Evolutionary conservation across 2,888 invertebrate species (phyloP), one percentile per base, ranked within the genome.

Genomic region (Gastrophysa polygoni): DNA sequence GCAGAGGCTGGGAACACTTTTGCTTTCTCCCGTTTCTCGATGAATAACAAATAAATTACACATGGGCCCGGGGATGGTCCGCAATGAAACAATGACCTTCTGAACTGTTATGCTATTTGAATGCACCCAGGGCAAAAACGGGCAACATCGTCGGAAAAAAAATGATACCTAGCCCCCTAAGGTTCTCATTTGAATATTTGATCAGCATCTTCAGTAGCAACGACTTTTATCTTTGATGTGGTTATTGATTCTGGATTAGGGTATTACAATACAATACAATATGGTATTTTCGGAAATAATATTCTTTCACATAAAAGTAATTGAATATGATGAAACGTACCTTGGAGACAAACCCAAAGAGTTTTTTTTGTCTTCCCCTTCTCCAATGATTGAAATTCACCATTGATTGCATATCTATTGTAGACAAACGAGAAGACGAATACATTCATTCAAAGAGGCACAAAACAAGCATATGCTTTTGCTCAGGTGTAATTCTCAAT

Each of bases 1-100:
- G 17, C 44, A 52, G 66, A 66, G 50, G 66, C 61, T 66, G 60
- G 57, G 61, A 61, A 48, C 47, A 44, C 49, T 32, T 62, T 34
- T 48, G 32, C 47, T 54, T 61, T 62, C 47, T 54, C 47, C 59
- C 59, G 20, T 28, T 55, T 44, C 43, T 47, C 43, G 34, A 58
- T 62, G 62, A 62, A 62, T 62, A 48, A 57, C 43, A 44, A 55
- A 62, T 58, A 62, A 58, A 59, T 59, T 54, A 17, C 21, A n/a
- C 47, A 21, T 28, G 54, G 38, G 59, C 43, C 24, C 43, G 34
- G 54, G 43, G 58, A 24, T 54, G 16, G 21, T n/a, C 21, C 43
- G 24, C 17, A 7, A 16, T 54, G 54, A 54, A 54, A 54, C 54
- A 62, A 58, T 58, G 58, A 48, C 57, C 58, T 52, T 43, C 44